Evolutionary conservation across 2,797 vertebrate genomes (phyloP), one percentile per base, ranked within the genome.

Genomic region (Megaceryle alcyon): DNA sequence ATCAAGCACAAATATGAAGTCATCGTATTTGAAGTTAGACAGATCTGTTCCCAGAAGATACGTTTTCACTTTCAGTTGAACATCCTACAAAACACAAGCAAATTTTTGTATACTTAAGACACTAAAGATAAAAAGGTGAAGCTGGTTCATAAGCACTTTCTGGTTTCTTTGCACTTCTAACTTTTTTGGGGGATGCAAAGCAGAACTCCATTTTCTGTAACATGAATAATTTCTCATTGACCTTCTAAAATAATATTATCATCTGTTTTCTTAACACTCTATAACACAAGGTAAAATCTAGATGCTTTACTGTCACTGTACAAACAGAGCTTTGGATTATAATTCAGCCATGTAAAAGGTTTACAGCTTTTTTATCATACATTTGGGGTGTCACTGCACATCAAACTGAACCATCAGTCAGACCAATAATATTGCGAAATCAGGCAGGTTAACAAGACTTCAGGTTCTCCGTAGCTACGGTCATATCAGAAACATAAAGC

Each of bases 1-100:
- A 96, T 99, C 99, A 96, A 99, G 98, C 25, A 99, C 99, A 97
- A 99, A 99, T 88, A 99, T 99, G 98, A 99, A 99, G 97, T 99
- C 99, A 5, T 99, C 99, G 1, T 99, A 99, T 98, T 99, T 99
- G 98, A 99, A 99, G 98, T 99, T 99, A 56, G 99, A 99, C 98
- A 99, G 98, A 97, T 99, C 99, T 7, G 99, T 99, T 94, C 99
- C 99, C 96, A 99, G 98, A 88, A 99, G 98, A 90, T 99, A 99
- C 2, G 98, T 99, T 97, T 99, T 99, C 92, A 99, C 99, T 98
- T 99, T 99, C 94, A 99, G 96, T 79, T 99, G 99, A 97, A 99
- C 99, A 91, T 99, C 99, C 99, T 99, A 94, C 57, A 95, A 97
- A 97, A 96, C 35, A 95, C n/a, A 96, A 93, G 76, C 20, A 90